Evolutionary conservation across 2,888 invertebrate species (phyloP), one percentile per base, ranked within the genome.

Genomic region (Xylota sylvarum): DNA sequence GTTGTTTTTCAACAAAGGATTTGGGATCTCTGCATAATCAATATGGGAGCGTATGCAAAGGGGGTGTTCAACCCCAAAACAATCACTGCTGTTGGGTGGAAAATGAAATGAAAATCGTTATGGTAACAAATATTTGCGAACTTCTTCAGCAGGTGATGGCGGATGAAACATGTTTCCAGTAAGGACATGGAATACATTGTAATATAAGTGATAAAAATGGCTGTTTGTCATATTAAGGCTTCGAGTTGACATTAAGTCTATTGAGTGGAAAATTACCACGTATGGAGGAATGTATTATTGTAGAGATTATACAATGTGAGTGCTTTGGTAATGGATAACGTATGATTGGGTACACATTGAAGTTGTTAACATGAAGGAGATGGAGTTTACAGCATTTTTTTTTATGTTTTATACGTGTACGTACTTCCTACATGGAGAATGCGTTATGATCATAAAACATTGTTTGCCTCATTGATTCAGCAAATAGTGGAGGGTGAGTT

Each of bases 181-280:
- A 58, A 56, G 56, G 58, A 58, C 43, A 43, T 6, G 14, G 6
- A 43, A 43, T 4, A 30, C 32, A 1, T 14, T 40, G 30, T 70
- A 30, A 46, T 52, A 17, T 9, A 55, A 72, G 56, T 55, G 62
- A 72, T 79, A 55, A 72, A 62, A 64, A 40, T 48, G 19, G 23
- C 23, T 79, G 64, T 72, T 79, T 79, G 56, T 50, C 40, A 55
- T 46, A 55, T 64, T 48, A 37, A 19, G 37, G 48, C 40, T 19
- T 58, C 64, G 64, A 52, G 50, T 50, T 67, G 74, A 50, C 40
- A 60, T 30, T 48, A 27, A 50, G 37, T 73, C 58, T 74, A 80
- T 80, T 80, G 73, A 67, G 80, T 62, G 65, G 80, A 74, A 74
- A 80, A 80, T 80, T 65, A 67, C 23, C 65, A 80, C 56, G 55